Conservation (phyloP, 1,140 invertebrate genomes). For the Aporrectodea caliginosa region DNA sequence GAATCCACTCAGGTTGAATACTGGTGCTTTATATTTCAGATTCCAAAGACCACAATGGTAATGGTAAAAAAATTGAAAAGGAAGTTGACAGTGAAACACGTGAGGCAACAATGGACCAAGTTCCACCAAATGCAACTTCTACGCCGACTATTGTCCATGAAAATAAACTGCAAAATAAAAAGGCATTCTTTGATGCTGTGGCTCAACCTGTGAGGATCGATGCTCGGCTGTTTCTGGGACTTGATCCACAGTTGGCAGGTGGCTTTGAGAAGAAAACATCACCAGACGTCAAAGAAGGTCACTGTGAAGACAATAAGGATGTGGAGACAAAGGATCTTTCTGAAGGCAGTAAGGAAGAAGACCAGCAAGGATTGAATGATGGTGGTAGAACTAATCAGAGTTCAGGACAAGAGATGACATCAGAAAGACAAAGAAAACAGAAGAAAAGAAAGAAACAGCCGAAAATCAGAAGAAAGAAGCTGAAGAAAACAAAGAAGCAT, state of each 20-base stretch:
- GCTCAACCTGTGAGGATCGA: slow-evolving; percentile 31
- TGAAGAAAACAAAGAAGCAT: not conserved
- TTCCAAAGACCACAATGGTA: too few relatives aligned
- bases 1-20: too few relatives aligned
- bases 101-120: too few relatives aligned
- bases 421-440: not conserved
- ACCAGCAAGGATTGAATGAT: too few relatives aligned
- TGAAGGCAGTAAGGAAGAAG: not conserved
- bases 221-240: slow-evolving; percentile 28
- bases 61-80: too few relatives aligned
- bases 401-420: not conserved
- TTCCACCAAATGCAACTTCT: too few relatives aligned
- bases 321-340: not conserved
- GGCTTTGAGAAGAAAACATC: not conserved
- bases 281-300: not conserved
- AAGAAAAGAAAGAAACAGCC: not conserved
- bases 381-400: too few relatives aligned
- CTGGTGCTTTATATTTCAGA: too few relatives aligned
- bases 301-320: not conserved
- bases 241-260: not conserved
- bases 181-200: slow-evolving; percentile 30
- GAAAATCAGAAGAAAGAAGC: not conserved
- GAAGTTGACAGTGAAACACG: too few relatives aligned
- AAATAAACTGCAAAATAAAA: slow-evolving; percentile 11
- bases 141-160: too few relatives aligned